Evolutionary conservation across 1,140 invertebrate genomes (phyloP), one percentile per base, ranked within the genome.

Genomic region (Ylistrum balloti): DNA sequence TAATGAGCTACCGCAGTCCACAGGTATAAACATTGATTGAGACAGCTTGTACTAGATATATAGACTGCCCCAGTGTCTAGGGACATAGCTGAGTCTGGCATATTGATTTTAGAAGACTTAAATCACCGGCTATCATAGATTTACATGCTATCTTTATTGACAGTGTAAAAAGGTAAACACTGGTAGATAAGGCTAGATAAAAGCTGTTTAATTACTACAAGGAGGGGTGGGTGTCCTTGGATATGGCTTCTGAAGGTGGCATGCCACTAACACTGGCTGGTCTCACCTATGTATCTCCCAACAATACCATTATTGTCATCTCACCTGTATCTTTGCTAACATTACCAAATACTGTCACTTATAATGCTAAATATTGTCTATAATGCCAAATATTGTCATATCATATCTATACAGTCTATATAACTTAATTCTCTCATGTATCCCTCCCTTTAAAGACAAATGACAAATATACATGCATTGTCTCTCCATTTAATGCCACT

Each of bases 121-220:
- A 74, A 74, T 9, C 56, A 74, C n/a, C 28, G n/a, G 22, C n/a
- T 74, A 74, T 74, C 22, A 74, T 74, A 74, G 56, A n/a, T 74
- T 28, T 74, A 74, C 56, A n/a, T 74, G n/a, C n/a, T 28, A 74
- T 74, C 56, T 74, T 74, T n/a, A 74, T 74, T 74, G 56, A 74
- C 56, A 74, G 22, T 22, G 56, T 74, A 45, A 45, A 38, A 45
- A 45, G 41, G 41, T 45, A 74, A 74, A 74, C 56, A 74, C n/a
- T 9, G 56, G 17, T n/a, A 74, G 22, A 74, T 28, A 74, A 28
- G 17, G 56, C 56, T 74, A 74, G 56, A 74, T 74, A 74, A 74
- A 28, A 17, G 5, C 56, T n/a, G 56, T 74, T 0, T 74, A 74
- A 74, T 74, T 74, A 11, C 22, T 28, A 28, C 22, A 74, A n/a